Evolutionary conservation across 2,888 invertebrate genomes (phyloP).

Genomic region (Protula sp.): DNA sequence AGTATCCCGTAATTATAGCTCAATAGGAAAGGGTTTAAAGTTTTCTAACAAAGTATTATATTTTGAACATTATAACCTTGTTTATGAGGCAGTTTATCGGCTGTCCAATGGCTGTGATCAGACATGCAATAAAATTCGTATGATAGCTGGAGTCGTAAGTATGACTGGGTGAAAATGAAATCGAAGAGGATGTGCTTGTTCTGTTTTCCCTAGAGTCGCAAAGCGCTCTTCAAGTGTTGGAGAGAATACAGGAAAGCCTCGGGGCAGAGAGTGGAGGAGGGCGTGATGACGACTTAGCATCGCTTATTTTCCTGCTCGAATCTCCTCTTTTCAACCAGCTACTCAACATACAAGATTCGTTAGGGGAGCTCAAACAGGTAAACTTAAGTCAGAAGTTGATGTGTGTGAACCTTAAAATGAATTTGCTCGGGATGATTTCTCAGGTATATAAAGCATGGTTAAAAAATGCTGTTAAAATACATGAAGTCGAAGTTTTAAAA

Average conservation of each 20-base stretch:
- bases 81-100: too few relatives aligned
- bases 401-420: neutral
- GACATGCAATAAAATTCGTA: too few relatives aligned
- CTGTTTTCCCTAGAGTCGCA: neutral
- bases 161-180: too few relatives aligned
- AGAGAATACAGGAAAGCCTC: neutral
- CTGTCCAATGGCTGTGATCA: too few relatives aligned
- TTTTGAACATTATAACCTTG: too few relatives aligned
- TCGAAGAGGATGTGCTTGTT: neutral
- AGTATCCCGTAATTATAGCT: too few relatives aligned
- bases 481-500: neutral
- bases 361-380: slow-evolving; percentile 69
- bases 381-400: neutral
- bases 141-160: too few relatives aligned
- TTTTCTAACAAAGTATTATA: too few relatives aligned
- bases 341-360: slow-evolving; percentile 83
- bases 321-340: slow-evolving; percentile 88
- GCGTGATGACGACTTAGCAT: slow-evolving; percentile 66
- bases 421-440: neutral
- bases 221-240: neutral
- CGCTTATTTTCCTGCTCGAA: slow-evolving; percentile 73
- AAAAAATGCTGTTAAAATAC: too few relatives aligned
- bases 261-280: neutral
- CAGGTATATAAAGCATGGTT: too few relatives aligned
- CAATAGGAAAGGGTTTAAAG: too few relatives aligned